Conservation (phyloP, 2,888 invertebrate species). For the Heliconius erato region DNA sequence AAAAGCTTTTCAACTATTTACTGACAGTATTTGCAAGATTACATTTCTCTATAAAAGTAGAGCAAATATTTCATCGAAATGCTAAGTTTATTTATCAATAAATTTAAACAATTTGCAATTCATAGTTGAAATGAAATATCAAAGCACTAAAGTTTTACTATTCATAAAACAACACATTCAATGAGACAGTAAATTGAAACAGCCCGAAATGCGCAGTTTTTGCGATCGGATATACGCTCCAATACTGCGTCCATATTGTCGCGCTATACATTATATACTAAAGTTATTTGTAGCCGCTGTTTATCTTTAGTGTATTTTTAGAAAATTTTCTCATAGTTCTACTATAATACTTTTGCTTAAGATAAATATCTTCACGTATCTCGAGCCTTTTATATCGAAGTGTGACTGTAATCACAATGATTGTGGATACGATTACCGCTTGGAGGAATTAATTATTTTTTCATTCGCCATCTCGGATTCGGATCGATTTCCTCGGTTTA, state of each 20-base stretch:
- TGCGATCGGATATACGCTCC: conserved; percentile 33
- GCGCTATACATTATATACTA: conserved; percentile 9
- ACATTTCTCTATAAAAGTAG: not conserved
- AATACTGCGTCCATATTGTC: conserved; percentile 27
- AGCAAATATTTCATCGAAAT: conserved; percentile 1
- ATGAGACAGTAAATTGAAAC: conserved; percentile 35
- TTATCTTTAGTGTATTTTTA: not conserved
- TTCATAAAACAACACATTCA: conserved; percentile 17
- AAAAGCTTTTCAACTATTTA: not conserved
- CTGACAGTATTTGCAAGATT: not conserved
- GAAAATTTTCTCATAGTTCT: not conserved
- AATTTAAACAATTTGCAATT: not conserved
- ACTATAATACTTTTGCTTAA: not conserved
- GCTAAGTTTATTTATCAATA: conserved; percentile 8
- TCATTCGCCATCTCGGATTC: too few relatives aligned
- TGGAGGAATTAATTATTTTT: too few relatives aligned
- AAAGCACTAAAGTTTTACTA: conserved; percentile 19
- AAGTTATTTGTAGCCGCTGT: not conserved
- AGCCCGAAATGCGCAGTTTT: conserved; percentile 29
- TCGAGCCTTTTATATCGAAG: not conserved
- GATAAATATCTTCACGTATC: not conserved
- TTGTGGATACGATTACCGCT: too few relatives aligned
- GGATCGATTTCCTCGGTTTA: too few relatives aligned
- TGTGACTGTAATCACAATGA: too few relatives aligned
- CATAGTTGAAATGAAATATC: conserved; percentile 23